Evolutionary conservation across 2,888 invertebrate species (phyloP).

Genomic region (Standfussiana lucernea): DNA sequence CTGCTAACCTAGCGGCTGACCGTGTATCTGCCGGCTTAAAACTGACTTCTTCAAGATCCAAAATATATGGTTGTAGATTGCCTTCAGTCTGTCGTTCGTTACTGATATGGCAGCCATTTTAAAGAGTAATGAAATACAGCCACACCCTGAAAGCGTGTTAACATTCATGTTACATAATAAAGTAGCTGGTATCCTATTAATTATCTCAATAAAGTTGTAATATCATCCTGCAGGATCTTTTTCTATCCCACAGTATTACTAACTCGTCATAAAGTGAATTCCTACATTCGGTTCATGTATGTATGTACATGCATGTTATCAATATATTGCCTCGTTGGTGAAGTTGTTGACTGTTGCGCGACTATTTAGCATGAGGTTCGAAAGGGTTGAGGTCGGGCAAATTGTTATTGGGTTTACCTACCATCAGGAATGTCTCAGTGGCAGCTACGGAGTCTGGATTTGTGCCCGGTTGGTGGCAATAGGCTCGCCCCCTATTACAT

Average conservation of each 20-base stretch:
- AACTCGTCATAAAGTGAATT: not conserved
- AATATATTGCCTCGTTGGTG: no score
- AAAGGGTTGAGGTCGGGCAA: no score
- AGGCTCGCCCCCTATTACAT: no score
- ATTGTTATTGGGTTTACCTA: no score
- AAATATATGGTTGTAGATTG: not conserved
- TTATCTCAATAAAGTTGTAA: constrained; percentile 44
- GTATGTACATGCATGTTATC: no score
- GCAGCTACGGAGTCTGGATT: no score
- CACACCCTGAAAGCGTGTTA: constrained; percentile 16
- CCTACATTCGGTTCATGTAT: not conserved
- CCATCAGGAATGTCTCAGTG: no score
- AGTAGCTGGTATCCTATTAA: constrained; percentile 19
- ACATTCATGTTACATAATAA: not conserved
- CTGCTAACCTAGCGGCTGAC: not conserved
- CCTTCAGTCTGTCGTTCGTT: no score
- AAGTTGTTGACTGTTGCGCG: no score
- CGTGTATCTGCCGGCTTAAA: not conserved
- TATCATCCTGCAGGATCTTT: constrained; percentile 24
- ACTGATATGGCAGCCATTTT: not conserved
- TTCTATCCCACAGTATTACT: not conserved
- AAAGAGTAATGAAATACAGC: constrained; percentile 17
- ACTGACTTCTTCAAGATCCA: not conserved
- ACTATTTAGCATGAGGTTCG: no score
- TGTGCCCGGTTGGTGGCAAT: no score